Base-by-base conservation (phyloP, 2,888 invertebrate species). In the Drosophila conformis region DNA sequence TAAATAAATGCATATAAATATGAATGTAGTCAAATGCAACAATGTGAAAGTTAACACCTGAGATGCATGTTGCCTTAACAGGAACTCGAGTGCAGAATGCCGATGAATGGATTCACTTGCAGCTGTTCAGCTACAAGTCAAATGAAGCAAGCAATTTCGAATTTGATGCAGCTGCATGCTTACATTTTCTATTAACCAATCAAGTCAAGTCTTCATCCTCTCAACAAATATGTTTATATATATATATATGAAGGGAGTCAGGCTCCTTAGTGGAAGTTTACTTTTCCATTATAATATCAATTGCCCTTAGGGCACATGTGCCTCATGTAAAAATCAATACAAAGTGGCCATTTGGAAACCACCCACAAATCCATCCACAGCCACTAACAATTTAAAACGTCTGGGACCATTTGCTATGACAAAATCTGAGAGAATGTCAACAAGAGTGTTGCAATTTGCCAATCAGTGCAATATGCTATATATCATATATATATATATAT, bases 391-490 rank as follows among this genome's bases (percentile, higher is more conserved):
- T 36, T 36, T 46, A 10, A 8, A 46, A 15, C 7, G 46, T 46
- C 46, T 46, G 21, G 2, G 42, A 21, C 11, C 5, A 25, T 49
- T 60, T 60, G 65, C 29, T 21, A 31, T 54, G 61, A 60, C 59
- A 62, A 71, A 74, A 57, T 53, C 42, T 42, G 29, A 52, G 27
- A 31, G 53, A 76, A 60, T 76, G 56, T 58, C 38, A 57, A 48
- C 29, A 69, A 78, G 67, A 69, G 74, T 69, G 42, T 64, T 61
- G 73, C 71, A 69, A 81, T 77, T 74, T 77, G 64, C 57, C 74
- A 66, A 83, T 80, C 63, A 70, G 21, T 66, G 54, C 56, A 46
- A 15, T 25, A 25, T 46, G 25, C 15, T 15, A 15, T 46, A 15
- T 15, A 46, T 25, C 15, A 46, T 21, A 18, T n/a, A 21, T 8